Percentiles rank a stretch among this genome's conserved stretches.
phyloP scores from a whole-genome alignment of 2,113 vertebrate genomes.

The Syngnathus floridae region DNA sequence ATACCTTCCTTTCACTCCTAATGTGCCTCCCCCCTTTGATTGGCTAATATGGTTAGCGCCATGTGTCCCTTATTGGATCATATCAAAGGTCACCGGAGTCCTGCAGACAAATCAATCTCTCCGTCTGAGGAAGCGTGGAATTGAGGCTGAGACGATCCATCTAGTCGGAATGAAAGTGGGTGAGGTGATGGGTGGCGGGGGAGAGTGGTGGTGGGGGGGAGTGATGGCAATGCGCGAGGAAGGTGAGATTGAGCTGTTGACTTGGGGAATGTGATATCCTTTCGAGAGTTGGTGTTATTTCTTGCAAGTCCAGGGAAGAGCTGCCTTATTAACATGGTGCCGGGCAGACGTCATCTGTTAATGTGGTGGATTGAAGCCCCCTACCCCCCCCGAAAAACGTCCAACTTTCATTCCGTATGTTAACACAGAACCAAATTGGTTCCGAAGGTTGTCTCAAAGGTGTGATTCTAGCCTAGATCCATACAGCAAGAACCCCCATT shows the following conservation, averaged over 20 bases:
- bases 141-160: conserved; percentile 53
- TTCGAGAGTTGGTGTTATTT: conserved; percentile 67
- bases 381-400: conserved; percentile 10
- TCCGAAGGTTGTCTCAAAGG: neutral
- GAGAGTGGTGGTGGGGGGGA: conserved; percentile 31
- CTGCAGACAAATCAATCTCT: conserved; percentile 71
- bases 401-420: neutral
- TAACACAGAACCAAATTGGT: neutral
- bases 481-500: neutral
- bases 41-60: conserved; percentile 81
- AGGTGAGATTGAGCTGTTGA: conserved; percentile 69
- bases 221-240: conserved; percentile 57
- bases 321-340: conserved; percentile 2
- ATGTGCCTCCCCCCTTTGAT: conserved; percentile 78
- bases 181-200: conserved; percentile 54
- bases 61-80: conserved; percentile 77
- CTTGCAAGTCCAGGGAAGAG: conserved; percentile 39
- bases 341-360: neutral
- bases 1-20: conserved; percentile 65
- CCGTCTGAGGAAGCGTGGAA: conserved; percentile 75
- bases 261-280: conserved; percentile 70
- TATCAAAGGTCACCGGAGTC: conserved; percentile 82
- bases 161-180: conserved; percentile 64
- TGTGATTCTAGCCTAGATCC: neutral
- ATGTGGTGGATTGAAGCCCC: neutral